phyloP scores from a whole-genome alignment of 2,797 vertebrate species.

The Brachymystax lenok region DNA sequence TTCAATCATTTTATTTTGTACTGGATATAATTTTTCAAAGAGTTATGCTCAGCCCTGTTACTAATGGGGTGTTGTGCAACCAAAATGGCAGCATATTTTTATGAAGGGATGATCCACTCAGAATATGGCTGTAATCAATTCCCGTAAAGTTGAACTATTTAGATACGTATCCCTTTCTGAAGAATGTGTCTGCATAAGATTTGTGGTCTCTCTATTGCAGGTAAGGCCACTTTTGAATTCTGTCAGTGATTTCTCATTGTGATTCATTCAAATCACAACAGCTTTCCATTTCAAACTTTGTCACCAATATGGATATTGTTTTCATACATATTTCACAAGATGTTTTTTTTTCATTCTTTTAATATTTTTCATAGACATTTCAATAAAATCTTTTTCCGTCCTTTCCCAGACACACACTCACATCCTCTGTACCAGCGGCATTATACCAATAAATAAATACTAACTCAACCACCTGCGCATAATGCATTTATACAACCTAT shows the following conservation, averaged over 20 bases:
- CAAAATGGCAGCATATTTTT: neutral
- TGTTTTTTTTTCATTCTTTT: constrained; percentile 29
- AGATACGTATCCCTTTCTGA: neutral
- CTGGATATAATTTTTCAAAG: neutral
- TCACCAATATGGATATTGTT: no score
- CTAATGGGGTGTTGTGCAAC: neutral
- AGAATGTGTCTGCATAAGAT: neutral
- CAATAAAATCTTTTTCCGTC: constrained; percentile 68
- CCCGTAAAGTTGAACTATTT: neutral
- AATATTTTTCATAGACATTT: constrained; percentile 60
- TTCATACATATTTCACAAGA: neutral
- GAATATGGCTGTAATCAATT: neutral
- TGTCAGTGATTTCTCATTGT: no score
- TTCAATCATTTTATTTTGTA: neutral
- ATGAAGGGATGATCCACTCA: neutral
- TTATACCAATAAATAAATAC: constrained; percentile 58
- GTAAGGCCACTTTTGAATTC: no score
- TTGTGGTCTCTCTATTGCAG: no score
- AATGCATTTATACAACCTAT: neutral
- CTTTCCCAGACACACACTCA: constrained; percentile 39
- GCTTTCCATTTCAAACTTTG: no score
- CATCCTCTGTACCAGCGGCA: constrained; percentile 43
- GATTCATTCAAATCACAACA: no score
- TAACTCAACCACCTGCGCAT: constrained; percentile 27
- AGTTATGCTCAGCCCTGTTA: neutral